A percentile compares a stretch with the other conserved stretches of the same genome.
Conservation (phyloP, 2,888 invertebrate species). For the Andrena bucephala region DNA sequence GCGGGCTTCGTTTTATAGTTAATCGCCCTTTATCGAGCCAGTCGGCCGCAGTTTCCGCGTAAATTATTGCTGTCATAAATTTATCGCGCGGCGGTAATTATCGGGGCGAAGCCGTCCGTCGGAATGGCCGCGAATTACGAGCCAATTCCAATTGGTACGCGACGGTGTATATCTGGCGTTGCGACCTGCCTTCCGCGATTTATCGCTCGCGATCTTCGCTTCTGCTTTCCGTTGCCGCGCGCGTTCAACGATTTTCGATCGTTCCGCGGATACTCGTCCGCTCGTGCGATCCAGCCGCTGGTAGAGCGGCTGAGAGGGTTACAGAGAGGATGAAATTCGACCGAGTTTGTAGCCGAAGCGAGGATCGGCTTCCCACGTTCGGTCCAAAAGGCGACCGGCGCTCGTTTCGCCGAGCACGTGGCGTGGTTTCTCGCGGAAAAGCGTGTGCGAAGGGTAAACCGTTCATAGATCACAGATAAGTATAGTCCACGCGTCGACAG, state of each 20-base stretch:
- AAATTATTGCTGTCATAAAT: slow-evolving; percentile 78
- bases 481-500: slow-evolving; percentile 67
- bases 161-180: slow-evolving; percentile 59
- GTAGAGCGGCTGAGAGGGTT: slow-evolving; percentile 15
- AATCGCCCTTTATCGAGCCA: slow-evolving; percentile 75
- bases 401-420: slow-evolving; percentile 17
- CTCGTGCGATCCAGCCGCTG: slow-evolving; percentile 33
- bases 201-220: slow-evolving; percentile 69
- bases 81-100: slow-evolving; percentile 76
- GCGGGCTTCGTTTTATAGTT: slow-evolving; percentile 73
- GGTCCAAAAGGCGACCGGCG: slow-evolving; percentile 15
- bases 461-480: slow-evolving; percentile 71
- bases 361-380: slow-evolving; percentile 39
- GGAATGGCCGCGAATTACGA: slow-evolving; percentile 73
- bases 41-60: slow-evolving; percentile 71
- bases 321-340: background rate
- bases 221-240: slow-evolving; percentile 30
- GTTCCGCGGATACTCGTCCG: slow-evolving; percentile 42
- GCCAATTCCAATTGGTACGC: slow-evolving; percentile 73
- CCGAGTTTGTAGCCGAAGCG: background rate
- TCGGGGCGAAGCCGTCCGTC: slow-evolving; percentile 71
- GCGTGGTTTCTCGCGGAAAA: slow-evolving; percentile 41
- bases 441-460: slow-evolving; percentile 62
- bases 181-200: slow-evolving; percentile 65
- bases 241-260: slow-evolving; percentile 61